Evolutionary conservation across 23 tunicate species (phyloP), one percentile per base, ranked within the genome.

Genomic region (Trididemnum nubilum): DNA sequence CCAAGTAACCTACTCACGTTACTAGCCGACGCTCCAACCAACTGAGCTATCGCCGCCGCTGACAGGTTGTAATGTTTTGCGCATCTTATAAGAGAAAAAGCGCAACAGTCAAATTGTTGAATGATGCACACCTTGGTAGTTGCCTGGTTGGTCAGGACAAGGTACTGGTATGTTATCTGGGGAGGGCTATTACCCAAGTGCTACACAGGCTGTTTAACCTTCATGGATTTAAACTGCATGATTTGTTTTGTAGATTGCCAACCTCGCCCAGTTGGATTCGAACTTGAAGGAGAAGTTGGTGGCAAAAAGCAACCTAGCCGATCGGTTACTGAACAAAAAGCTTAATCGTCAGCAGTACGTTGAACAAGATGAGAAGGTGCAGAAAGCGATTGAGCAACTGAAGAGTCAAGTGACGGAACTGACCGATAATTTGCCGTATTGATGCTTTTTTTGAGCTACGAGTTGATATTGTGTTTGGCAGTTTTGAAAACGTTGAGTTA

Each of bases 261-360:
- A 79, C 29, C 50, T 93, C 54, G 88, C 80, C 85, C 73, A 79
- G 25, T 25, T 83, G 83, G 93, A 93, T 50, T 57, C 84, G 18
- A 38, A 44, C 31, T 4, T 93, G 30, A 93, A 83, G 40, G 98
- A 93, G 18, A 93, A 93, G 76, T 30, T 83, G 28, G 22, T 61
- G 0, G 75, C 60, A 23, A 37, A 65, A 0, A 51, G 71, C 38
- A 52, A 38, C 36, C 80, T 83, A 0, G 93, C 94, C 34, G 93
- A 93, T 51, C 70, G 78, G 33, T 83, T 93, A 57, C 65, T 93
- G 29, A 40, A 49, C 33, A 71, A 88, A 70, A 84, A 84, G 71
- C 33, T 93, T 36, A 65, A 52, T 26, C 80, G 91, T n/a, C 81
- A 80, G 0, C 72, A 64, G 64, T 93, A 87, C 40, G 39, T 74